Evolutionary conservation across 2,113 vertebrate species (phyloP).

Genomic region (Telmatochromis sp.): DNA sequence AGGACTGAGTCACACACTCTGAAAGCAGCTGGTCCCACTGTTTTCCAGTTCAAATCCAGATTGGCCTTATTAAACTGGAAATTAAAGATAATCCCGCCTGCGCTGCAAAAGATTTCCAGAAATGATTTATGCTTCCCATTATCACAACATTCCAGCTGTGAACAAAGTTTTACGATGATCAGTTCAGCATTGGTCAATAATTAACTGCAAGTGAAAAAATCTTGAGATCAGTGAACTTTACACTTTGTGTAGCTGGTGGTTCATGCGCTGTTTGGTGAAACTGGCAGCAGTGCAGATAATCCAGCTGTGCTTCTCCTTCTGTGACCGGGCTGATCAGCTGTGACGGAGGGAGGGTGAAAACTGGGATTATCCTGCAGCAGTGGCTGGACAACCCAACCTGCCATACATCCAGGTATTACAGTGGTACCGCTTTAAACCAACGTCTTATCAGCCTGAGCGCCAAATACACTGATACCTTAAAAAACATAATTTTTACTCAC

Average conservation of each 20-base stretch:
- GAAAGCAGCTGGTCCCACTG: not conserved
- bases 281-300: constrained; percentile 23
- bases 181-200: not conserved
- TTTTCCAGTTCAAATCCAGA: not conserved
- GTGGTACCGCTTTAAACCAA: not conserved
- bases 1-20: not conserved
- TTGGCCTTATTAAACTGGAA: not conserved
- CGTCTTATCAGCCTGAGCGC: fast-evolving
- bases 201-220: not conserved
- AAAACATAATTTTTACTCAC: fast-evolving
- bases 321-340: not conserved
- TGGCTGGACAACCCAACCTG: not conserved
- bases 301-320: not conserved
- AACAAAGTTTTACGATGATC: not conserved
- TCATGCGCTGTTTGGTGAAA: constrained; percentile 34
- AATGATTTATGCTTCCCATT: not conserved
- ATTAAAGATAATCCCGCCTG: not conserved
- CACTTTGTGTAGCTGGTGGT: not conserved
- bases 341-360: not conserved
- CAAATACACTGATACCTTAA: not conserved
- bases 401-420: not conserved
- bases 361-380: constrained; percentile 14
- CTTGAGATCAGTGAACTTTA: constrained; percentile 3
- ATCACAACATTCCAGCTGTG: not conserved
- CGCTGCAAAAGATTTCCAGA: not conserved